Evolutionary conservation across 2,113 vertebrate species (phyloP).

Genomic region (Sander lucioperca): DNA sequence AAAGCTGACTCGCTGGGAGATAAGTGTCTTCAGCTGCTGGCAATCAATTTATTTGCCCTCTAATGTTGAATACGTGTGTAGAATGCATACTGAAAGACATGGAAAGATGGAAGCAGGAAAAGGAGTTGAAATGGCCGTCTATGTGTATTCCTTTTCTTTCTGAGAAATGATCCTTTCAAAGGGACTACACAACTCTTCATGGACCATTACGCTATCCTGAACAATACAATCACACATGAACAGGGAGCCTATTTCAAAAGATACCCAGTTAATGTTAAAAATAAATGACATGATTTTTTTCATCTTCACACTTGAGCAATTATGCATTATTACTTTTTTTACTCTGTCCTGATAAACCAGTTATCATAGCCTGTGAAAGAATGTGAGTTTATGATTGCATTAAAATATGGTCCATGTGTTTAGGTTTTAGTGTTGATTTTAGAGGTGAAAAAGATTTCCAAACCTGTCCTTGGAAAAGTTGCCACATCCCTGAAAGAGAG

Average conservation of each 20-base stretch:
- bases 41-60: conserved; percentile 80
- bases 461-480: conserved; percentile 74
- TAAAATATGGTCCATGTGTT: background rate
- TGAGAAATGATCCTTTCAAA: conserved; percentile 73
- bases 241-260: conserved; percentile 54
- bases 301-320: conserved; percentile 60
- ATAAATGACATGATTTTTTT: conserved; percentile 38
- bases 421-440: conserved; percentile 28
- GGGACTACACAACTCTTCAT: conserved; percentile 68
- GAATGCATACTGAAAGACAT: conserved; percentile 65
- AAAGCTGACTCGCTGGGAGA: conserved; percentile 66
- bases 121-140: conserved; percentile 57
- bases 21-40: conserved; percentile 81
- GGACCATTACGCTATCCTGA: conserved; percentile 71
- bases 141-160: conserved; percentile 45
- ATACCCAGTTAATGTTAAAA: conserved; percentile 64
- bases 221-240: conserved; percentile 71
- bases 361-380: background rate
- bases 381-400: conserved; percentile 12
- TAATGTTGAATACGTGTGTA: conserved; percentile 72
- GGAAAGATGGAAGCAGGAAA: conserved; percentile 54
- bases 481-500: conserved; percentile 59
- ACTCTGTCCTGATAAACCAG: conserved; percentile 22
- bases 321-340: conserved; percentile 55
- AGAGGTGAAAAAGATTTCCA: conserved; percentile 44